A percentile compares a stretch with the other conserved stretches of the same genome.
Evolutionary conservation across 2,888 invertebrate species (phyloP).

Genomic region (Dryobotodes eremita): DNA sequence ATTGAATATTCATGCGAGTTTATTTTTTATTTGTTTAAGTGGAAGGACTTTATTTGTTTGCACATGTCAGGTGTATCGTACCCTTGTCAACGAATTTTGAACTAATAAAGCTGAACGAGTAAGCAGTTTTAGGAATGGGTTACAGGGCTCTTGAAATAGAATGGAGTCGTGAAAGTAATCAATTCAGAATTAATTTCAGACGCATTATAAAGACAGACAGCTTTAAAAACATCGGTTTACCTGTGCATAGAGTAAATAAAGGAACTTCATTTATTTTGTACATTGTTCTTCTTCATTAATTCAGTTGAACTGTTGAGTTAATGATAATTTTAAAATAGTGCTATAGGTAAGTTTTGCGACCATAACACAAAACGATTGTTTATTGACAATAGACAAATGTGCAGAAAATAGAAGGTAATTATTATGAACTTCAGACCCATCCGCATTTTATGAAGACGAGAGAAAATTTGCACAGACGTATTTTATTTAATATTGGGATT

Average conservation of each 20-base stretch:
- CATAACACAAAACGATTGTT: not conserved
- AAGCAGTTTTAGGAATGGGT: not conserved
- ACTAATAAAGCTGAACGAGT: not conserved
- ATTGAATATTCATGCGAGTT: constrained; percentile 39
- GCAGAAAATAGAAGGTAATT: not conserved
- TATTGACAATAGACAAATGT: not conserved
- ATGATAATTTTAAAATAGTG: not conserved
- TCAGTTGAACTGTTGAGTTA: not conserved
- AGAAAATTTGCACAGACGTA: not conserved
- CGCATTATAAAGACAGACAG: not conserved
- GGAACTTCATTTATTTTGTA: not conserved
- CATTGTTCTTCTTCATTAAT: not conserved
- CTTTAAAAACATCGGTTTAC: not conserved
- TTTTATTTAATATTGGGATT: not conserved
- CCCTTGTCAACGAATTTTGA: constrained; percentile 36
- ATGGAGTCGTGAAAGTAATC: no score
- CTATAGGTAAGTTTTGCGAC: not conserved
- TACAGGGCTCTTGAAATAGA: not conserved
- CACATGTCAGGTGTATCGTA: constrained; percentile 15
- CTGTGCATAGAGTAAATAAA: not conserved
- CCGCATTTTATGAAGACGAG: not conserved
- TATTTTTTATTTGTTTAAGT: constrained; percentile 29
- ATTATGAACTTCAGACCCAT: not conserved
- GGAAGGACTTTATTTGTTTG: constrained; percentile 1
- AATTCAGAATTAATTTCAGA: no score